Percentiles rank a stretch among this genome's conserved stretches.
phyloP scores from a whole-genome alignment of 2,113 vertebrate species.

The Dromiciops gliroides region DNA sequence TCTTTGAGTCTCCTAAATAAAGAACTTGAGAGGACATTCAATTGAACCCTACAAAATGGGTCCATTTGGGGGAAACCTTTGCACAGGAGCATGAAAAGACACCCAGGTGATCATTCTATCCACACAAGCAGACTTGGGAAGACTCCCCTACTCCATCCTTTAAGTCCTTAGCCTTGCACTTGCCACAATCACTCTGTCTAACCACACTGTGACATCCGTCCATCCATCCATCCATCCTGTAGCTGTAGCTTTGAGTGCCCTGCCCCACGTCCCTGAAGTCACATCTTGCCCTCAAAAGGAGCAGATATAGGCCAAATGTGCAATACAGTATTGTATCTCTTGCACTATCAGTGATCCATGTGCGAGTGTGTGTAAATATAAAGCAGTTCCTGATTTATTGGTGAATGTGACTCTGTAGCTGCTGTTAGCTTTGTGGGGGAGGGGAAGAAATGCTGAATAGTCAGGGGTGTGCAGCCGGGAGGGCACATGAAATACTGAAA shows the following conservation, averaged over 20 bases:
- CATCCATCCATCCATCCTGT: not conserved
- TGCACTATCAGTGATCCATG: slow-evolving; percentile 55
- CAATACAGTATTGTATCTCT: slow-evolving; percentile 55
- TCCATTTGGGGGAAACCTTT: not conserved
- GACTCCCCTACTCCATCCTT: not conserved
- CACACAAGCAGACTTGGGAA: not conserved
- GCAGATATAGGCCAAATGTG: slow-evolving; percentile 53
- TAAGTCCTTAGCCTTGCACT: not conserved
- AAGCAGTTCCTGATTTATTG: slow-evolving; percentile 21
- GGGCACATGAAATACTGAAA: not conserved
- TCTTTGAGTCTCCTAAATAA: not conserved
- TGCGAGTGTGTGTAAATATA: slow-evolving; percentile 65
- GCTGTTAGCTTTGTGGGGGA: slow-evolving; percentile 33
- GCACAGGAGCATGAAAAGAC: not conserved
- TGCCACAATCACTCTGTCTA: not conserved
- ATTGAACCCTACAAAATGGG: not conserved
- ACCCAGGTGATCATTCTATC: not conserved
- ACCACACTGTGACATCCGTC: not conserved
- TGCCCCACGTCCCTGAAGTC: not conserved
- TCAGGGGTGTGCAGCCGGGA: not conserved
- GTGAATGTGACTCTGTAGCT: slow-evolving; percentile 39
- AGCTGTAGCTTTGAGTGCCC: not conserved
- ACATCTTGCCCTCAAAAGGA: slow-evolving; percentile 54
- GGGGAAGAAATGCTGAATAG: not conserved
- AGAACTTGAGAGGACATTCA: not conserved